These are phyloP conservation scores for Pedionomus torquatus DNA, from an alignment of 2,113 vertebrate genomes.

Conservation along the genomic window DNA sequence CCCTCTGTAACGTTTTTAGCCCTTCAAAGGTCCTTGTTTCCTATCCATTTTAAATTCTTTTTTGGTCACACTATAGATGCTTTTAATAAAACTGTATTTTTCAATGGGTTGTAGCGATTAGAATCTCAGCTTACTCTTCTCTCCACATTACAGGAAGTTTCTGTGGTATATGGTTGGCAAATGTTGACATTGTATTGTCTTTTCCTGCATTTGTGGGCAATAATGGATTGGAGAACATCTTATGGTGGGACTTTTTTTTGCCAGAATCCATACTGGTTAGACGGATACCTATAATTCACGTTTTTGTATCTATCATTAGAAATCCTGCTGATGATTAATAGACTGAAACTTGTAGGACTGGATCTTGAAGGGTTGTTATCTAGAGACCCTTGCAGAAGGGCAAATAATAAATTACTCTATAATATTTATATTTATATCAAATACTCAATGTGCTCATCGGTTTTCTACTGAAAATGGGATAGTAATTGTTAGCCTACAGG, in stretches of 20 bases:
- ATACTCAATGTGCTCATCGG: background rate
- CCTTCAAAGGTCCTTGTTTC: background rate
- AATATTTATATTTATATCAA: background rate
- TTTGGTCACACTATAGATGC: background rate
- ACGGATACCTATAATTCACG: constrained; percentile 4
- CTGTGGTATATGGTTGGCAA: constrained; percentile 12
- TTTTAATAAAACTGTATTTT: constrained; percentile 17
- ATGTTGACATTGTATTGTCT: constrained; percentile 35
- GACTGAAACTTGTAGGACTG: background rate
- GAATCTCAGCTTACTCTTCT: background rate
- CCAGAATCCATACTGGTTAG: constrained; percentile 43
- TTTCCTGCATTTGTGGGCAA: constrained; percentile 50
- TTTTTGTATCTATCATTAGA: constrained; percentile 26
- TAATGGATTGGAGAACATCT: constrained; percentile 54
- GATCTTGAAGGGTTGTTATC: background rate
- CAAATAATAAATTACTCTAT: background rate
- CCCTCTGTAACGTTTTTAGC: background rate
- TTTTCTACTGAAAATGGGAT: background rate
- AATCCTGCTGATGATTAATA: constrained; percentile 25
- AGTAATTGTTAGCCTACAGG: background rate
- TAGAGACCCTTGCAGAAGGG: background rate
- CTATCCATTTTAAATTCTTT: background rate
- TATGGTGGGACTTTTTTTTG: background rate
- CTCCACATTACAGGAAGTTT: background rate
- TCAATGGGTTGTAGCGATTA: constrained; percentile 21